These are phyloP conservation scores for Sebastes trivittatus DNA, from an alignment of 2,797 vertebrate species.

Conservation along the genomic window DNA sequence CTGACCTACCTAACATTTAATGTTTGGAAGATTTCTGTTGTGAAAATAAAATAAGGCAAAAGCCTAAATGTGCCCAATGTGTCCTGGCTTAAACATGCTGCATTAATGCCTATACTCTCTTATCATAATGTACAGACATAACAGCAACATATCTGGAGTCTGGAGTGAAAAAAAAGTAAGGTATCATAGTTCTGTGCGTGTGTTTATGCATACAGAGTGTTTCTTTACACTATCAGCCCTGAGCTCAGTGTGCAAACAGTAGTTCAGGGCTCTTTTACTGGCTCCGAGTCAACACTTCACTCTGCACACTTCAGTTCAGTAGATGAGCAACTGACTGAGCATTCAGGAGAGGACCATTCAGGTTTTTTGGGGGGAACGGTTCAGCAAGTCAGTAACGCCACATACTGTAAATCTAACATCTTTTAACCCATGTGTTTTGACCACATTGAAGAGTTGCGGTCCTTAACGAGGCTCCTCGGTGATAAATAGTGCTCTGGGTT, in stretches of 20 bases:
- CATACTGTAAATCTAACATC: constrained; percentile 15
- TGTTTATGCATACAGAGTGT: neutral
- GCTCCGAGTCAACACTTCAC: constrained; percentile 8
- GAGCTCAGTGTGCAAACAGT: constrained; percentile 3
- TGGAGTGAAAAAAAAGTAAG: neutral
- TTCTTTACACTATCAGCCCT: neutral
- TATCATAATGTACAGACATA: constrained; percentile 11
- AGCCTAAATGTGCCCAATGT: neutral
- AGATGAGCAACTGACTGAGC: neutral
- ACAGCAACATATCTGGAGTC: constrained; percentile 7
- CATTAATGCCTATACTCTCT: neutral
- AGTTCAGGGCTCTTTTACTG: constrained; percentile 20
- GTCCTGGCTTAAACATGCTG: neutral
- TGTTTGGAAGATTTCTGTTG: constrained; percentile 1
- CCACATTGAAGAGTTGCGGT: constrained; percentile 9
- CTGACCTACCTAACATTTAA: constrained; percentile 40
- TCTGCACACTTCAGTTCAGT: constrained; percentile 19
- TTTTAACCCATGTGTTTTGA: constrained; percentile 14
- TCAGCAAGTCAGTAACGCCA: constrained; percentile 26
- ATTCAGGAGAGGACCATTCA: constrained; percentile 16
- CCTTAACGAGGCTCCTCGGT: constrained; percentile 1
- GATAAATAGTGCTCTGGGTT: constrained; percentile 18
- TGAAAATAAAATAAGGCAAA: neutral
- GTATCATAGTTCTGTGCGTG: neutral
- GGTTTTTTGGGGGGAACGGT: neutral